These are phyloP conservation scores for Melanotaenia duboulayi DNA, from an alignment of 2,113 vertebrate species.

Conservation along the genomic window DNA sequence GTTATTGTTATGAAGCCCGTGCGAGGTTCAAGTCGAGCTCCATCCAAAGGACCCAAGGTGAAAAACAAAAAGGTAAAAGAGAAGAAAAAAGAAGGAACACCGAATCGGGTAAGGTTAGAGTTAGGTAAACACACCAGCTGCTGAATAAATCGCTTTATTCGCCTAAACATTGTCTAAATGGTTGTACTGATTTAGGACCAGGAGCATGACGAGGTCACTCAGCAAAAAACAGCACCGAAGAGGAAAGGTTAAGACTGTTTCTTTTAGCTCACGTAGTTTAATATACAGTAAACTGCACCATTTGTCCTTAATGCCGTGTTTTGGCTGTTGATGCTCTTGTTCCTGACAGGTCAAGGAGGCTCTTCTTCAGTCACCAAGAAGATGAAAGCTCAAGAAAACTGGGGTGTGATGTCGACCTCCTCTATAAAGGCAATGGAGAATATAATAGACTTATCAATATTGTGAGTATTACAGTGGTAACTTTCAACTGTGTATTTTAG, in stretches of 20 bases:
- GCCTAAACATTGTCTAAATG: background rate
- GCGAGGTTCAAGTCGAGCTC: conserved; percentile 64
- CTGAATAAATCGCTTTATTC: too few relatives aligned
- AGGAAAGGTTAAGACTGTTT: conserved; percentile 51
- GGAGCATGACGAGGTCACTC: background rate
- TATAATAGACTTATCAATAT: conserved; percentile 72
- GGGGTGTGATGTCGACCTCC: conserved; percentile 59
- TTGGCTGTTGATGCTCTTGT: background rate
- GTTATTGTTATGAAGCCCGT: conserved; percentile 66
- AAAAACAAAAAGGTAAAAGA: conserved; percentile 24
- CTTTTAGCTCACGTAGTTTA: background rate
- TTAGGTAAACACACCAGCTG: fast-evolving
- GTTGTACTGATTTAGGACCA: conserved; percentile 2
- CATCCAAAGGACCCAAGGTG: conserved; percentile 45
- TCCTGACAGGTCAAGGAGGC: conserved; percentile 1
- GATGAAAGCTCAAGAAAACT: conserved; percentile 55
- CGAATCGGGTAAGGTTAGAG: conserved; percentile 42
- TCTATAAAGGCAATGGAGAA: conserved; percentile 72
- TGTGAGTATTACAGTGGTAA: conserved; percentile 72
- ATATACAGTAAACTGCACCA: too few relatives aligned
- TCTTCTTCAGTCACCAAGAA: conserved; percentile 24
- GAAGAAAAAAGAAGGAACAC: background rate
- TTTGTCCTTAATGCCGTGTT: background rate
- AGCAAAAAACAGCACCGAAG: conserved; percentile 25
- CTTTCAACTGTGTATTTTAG: too few relatives aligned